These are phyloP conservation scores for Pontoporia blainvillei DNA, from an alignment of 2,113 vertebrate species.

Conservation along the genomic window DNA sequence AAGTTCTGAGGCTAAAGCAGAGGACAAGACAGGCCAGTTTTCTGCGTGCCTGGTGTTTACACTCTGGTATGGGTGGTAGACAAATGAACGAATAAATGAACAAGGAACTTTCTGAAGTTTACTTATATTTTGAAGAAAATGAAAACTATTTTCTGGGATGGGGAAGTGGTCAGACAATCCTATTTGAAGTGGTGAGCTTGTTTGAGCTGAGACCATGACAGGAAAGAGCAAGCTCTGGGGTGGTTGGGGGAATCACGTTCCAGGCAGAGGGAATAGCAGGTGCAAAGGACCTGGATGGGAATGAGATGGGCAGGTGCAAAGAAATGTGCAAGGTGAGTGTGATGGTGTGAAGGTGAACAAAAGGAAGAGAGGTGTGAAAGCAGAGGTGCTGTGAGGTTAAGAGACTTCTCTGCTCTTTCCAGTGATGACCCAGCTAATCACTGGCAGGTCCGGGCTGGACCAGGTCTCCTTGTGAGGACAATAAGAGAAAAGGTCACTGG, in stretches of 20 bases:
- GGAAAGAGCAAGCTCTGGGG: background rate
- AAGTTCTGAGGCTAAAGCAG: background rate
- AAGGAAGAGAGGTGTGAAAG: background rate
- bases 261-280: background rate
- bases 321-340: rapidly evolving
- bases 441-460: background rate
- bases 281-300: background rate
- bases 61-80: background rate
- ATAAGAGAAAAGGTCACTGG: background rate
- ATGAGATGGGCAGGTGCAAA: rapidly evolving
- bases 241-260: background rate
- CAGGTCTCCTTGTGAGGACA: background rate
- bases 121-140: background rate
- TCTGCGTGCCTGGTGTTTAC: background rate
- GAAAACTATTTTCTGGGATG: background rate
- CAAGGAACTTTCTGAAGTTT: background rate
- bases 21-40: background rate
- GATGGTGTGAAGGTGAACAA: rapidly evolving
- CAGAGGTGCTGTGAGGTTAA: background rate
- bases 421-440: background rate
- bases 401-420: background rate
- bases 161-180: no score
- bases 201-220: background rate
- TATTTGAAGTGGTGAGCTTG: background rate
- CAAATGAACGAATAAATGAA: background rate